Evolutionary conservation across 2,888 invertebrate species (phyloP), one percentile per base, ranked within the genome.

Genomic region (Megalurothrips usitatus): DNA sequence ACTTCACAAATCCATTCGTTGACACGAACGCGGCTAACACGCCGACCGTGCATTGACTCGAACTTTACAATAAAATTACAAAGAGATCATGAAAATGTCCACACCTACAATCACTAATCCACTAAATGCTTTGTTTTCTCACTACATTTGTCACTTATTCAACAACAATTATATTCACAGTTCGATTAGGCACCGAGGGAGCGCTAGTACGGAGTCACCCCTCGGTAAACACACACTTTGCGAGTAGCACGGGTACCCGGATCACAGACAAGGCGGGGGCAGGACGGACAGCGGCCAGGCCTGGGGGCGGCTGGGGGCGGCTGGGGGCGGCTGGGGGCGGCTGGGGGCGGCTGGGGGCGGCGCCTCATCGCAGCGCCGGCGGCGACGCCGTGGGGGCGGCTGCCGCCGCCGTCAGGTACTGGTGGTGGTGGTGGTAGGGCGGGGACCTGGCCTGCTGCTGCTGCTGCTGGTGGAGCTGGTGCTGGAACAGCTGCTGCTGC

Each of bases 401-500:
- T 3, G 68, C 11, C 68, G 68, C 23, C 68, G 68, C 9, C 68
- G 68, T 26, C 68, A 75, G 68, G 68, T 75, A 75, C 68, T 75
- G 68, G 68, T 23, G 68, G 68, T 75, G 68, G 68, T 75, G 68
- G 68, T n/a, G 68, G 68, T 75, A 75, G 68, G 68, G 68, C 68
- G 68, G 23, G 11, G 68, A 23, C 68, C 68, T n/a, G 11, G 68
- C 68, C 26, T 75, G 68, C 26, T 75, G 68, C 68, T 68, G 68
- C 26, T 75, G 48, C 84, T 82, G 0, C 86, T 86, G 2, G 87
- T 86, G 2, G 87, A 58, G 68, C 68, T 75, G 2, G 87, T 58
- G 68, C 68, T 75, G 86, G 78, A 88, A 88, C 0, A 88, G 88
- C 81, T 88, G 87, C 84, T 88, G 88, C 82, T 88, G 82, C 0